Evolutionary conservation across 2,888 invertebrate species (phyloP).

Genomic region (Chymomyza fuscimana): DNA sequence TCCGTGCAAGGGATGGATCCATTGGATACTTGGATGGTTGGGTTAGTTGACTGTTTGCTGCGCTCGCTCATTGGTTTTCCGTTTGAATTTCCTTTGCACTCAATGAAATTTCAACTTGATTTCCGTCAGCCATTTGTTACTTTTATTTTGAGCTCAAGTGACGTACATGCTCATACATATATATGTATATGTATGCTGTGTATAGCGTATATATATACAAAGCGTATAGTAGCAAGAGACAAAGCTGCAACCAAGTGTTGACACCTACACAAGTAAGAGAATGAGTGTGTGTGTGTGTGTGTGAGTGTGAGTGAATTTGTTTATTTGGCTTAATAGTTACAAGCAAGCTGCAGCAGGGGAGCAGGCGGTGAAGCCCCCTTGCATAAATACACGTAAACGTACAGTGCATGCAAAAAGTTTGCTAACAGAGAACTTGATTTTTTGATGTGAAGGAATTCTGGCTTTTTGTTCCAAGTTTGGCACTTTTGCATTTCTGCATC

Average conservation of each 20-base stretch:
- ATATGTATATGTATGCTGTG: background rate
- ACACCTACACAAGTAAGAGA: slow-evolving; percentile 4
- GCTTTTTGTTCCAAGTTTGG: too few species aligned
- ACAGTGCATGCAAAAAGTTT: too few species aligned
- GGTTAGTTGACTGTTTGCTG: slow-evolving; percentile 5
- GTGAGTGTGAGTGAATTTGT: slow-evolving; percentile 44
- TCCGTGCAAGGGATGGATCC: background rate
- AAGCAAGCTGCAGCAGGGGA: slow-evolving; percentile 15
- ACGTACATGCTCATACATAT: slow-evolving; percentile 21
- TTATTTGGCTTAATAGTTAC: slow-evolving; percentile 55
- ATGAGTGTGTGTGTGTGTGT: slow-evolving; percentile 27
- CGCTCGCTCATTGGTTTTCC: slow-evolving; percentile 65
- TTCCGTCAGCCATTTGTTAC: slow-evolving; percentile 67
- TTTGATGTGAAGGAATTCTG: too few species aligned
- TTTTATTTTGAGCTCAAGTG: slow-evolving; percentile 60
- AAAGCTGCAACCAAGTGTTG: background rate
- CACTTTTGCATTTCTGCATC: too few species aligned
- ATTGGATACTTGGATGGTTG: slow-evolving; percentile 21
- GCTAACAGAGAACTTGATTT: too few species aligned
- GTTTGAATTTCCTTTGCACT: slow-evolving; percentile 73
- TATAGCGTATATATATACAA: slow-evolving; percentile 1
- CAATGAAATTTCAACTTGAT: slow-evolving; percentile 74
- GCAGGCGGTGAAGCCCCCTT: background rate
- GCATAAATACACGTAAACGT: too few species aligned
- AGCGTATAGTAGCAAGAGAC: background rate